These are phyloP conservation scores for Hyperoplus immaculatus DNA, from an alignment of 2,797 vertebrate genomes.

Conservation along the genomic window DNA sequence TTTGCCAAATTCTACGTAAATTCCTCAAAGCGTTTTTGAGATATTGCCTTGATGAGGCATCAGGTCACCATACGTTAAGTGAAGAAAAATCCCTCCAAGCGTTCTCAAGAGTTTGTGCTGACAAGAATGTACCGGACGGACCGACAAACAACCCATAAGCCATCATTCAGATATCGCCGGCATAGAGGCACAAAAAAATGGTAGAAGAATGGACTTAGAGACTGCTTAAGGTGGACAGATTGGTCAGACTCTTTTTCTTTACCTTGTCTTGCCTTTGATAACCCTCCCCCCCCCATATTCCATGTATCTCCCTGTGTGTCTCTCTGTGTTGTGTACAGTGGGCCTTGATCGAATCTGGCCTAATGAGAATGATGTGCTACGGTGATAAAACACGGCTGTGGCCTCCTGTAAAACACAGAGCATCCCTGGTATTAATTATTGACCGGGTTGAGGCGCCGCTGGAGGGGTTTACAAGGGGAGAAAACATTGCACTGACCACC, in stretches of 20 bases:
- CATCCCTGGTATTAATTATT: slow-evolving; percentile 80
- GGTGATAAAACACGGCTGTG: slow-evolving; percentile 72
- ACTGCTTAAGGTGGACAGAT: background rate
- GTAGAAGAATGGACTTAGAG: slow-evolving; percentile 5
- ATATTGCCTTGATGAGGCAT: too few relatives aligned
- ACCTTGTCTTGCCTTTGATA: background rate
- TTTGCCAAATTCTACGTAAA: too few relatives aligned
- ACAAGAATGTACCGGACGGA: too few relatives aligned
- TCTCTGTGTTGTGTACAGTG: slow-evolving; percentile 51
- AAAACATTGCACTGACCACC: slow-evolving; percentile 72
- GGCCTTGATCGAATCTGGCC: slow-evolving; percentile 65
- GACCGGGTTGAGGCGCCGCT: slow-evolving; percentile 54
- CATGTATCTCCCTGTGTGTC: slow-evolving; percentile 19
- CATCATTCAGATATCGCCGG: too few relatives aligned
- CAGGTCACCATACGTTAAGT: too few relatives aligned
- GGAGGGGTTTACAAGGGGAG: slow-evolving; percentile 73
- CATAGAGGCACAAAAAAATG: background rate
- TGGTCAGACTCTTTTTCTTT: background rate
- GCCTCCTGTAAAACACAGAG: slow-evolving; percentile 77
- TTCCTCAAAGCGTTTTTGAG: too few relatives aligned
- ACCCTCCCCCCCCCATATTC: background rate
- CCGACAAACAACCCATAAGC: too few relatives aligned
- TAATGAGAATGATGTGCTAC: slow-evolving; percentile 76
- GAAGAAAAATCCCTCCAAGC: too few relatives aligned
- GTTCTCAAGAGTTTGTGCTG: too few relatives aligned